Percentiles rank a stretch among this genome's conserved stretches.
Conservation (phyloP, 2,113 vertebrate species). For the Austrofundulus limnaeus region DNA sequence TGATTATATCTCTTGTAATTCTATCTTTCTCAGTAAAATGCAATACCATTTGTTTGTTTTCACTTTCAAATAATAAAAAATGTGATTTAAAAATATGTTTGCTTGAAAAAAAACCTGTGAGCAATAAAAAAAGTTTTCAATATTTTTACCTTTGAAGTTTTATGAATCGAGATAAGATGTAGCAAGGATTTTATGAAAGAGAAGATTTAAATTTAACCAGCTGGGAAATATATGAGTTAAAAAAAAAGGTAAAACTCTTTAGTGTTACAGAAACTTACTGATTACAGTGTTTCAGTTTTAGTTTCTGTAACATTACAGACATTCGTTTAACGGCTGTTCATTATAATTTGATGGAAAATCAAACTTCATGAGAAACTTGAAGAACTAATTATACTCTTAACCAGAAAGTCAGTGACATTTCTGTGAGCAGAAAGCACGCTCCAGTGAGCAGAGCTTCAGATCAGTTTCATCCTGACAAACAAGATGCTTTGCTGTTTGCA, state of each 20-base stretch:
- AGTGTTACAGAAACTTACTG: neutral
- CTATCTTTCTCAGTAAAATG: conserved; percentile 61
- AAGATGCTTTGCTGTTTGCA: conserved; percentile 26
- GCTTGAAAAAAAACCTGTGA: conserved; percentile 40
- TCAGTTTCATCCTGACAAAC: conserved; percentile 51
- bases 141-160: conserved; percentile 21
- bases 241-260: neutral
- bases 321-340: neutral
- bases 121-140: conserved; percentile 23
- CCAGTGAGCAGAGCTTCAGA: conserved; percentile 36
- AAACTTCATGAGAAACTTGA: conserved; percentile 20
- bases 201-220: neutral
- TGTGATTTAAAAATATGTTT: conserved; percentile 45
- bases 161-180: conserved; percentile 6
- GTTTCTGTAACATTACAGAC: no score
- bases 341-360: neutral
- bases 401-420: conserved; percentile 35
- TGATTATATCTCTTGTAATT: conserved; percentile 79
- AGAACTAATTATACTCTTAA: conserved; percentile 41
- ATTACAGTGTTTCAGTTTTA: no score
- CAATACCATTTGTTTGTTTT: conserved; percentile 70
- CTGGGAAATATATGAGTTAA: neutral
- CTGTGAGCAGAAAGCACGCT: conserved; percentile 47
- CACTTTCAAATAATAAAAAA: conserved; percentile 65
- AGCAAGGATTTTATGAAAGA: conserved; percentile 13